phyloP scores from a whole-genome alignment of 1,140 invertebrate genomes.

The Nasonia longicornis region DNA sequence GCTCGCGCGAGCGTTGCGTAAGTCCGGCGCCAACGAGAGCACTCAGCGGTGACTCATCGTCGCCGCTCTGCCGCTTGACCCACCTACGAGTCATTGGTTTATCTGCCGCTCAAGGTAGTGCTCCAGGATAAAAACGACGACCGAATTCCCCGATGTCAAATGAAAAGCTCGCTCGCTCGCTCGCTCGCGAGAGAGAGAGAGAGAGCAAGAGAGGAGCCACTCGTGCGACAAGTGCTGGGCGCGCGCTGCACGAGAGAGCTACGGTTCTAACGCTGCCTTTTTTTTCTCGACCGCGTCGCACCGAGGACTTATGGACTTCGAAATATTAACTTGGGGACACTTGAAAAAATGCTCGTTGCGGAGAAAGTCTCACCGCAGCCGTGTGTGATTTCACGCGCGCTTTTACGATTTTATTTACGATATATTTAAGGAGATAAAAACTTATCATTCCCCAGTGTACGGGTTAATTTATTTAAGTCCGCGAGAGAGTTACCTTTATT shows the following conservation, averaged over 20 bases:
- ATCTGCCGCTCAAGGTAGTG: constrained; percentile 6
- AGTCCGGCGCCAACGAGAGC: constrained; percentile 20
- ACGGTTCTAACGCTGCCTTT: background rate
- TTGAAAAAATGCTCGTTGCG: background rate
- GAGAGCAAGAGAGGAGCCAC: background rate
- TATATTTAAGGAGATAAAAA: constrained; percentile 12
- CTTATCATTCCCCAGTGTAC: constrained; percentile 19
- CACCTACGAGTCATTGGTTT: constrained; percentile 24
- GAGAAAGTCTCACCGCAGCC: constrained; percentile 20
- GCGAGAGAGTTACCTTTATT: background rate
- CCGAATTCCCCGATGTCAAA: constrained; percentile 13
- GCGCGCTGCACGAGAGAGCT: no score
- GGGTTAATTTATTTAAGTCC: constrained; percentile 18
- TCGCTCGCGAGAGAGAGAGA: background rate
- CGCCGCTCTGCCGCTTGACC: constrained; percentile 8
- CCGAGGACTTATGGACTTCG: background rate
- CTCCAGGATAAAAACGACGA: constrained; percentile 19
- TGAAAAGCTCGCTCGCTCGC: background rate
- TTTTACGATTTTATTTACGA: constrained; percentile 34
- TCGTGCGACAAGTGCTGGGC: background rate
- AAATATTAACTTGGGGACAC: background rate
- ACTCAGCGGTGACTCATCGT: constrained; percentile 17
- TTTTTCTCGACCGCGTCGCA: background rate
- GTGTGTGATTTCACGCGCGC: background rate
- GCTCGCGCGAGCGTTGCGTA: constrained; percentile 7